Conservation (phyloP, 2,888 invertebrate genomes). For the Andrena bicolor region DNA sequence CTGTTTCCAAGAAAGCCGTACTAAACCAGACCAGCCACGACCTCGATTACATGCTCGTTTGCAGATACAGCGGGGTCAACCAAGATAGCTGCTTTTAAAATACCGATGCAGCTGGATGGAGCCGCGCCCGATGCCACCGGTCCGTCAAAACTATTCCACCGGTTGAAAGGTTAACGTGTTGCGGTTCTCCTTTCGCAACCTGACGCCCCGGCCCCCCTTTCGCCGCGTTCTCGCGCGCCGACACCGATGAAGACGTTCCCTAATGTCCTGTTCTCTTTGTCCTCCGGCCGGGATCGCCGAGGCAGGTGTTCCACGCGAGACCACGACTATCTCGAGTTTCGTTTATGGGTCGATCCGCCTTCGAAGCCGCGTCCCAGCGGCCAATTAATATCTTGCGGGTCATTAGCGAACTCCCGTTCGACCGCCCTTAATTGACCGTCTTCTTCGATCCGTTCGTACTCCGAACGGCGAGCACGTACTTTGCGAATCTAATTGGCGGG, state of each 20-base stretch:
- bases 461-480: conserved; percentile 30
- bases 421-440: conserved; percentile 73
- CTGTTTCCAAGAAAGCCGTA: conserved; percentile 36
- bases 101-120: conserved; percentile 45
- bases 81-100: conserved; percentile 53
- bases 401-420: conserved; percentile 74
- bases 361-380: conserved; percentile 53
- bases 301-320: conserved; percentile 62
- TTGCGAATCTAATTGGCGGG: conserved; percentile 64
- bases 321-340: conserved; percentile 63
- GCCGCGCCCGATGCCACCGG: conserved; percentile 9
- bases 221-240: conserved; percentile 6
- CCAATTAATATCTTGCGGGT: conserved; percentile 77
- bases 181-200: not conserved
- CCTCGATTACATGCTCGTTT: conserved; percentile 51
- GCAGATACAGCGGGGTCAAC: conserved; percentile 51
- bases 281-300: conserved; percentile 41
- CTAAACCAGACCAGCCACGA: conserved; percentile 46
- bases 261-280: conserved; percentile 44
- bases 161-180: conserved; percentile 11
- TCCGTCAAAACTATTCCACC: conserved; percentile 8
- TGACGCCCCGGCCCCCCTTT: not conserved
- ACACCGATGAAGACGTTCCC: conserved; percentile 51
- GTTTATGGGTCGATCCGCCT: conserved; percentile 64
- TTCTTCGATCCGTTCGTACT: conserved; percentile 47